Evolutionary conservation across 2,113 vertebrate genomes (phyloP), one percentile per base, ranked within the genome.

Genomic region (Scopus umbretta): DNA sequence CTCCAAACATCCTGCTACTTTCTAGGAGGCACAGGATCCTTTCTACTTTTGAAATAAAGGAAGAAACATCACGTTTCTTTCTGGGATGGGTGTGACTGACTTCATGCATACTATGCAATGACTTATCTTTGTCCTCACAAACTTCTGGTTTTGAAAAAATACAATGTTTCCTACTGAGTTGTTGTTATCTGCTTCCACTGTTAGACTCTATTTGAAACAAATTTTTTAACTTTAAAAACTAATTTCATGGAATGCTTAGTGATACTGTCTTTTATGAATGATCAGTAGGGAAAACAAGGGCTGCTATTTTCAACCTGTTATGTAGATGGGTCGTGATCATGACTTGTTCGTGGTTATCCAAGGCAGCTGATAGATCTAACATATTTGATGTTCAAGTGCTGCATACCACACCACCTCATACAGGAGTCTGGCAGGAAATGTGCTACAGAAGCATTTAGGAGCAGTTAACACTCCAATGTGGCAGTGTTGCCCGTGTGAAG

Each of bases 401-500:
- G 68, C 92, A 86, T 63, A 70, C 50, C 90, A 49, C 90, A 79
- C 40, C 78, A 94, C 80, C 68, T 94, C 80, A 49, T 74, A 55
- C 76, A 84, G 80, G 67, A 95, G 86, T 92, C 96, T 95, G 95
- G 95, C 95, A 94, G 72, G 42, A 92, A 95, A 95, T 91, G 80
- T 95, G 88, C 76, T 95, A 88, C 75, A 96, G 95, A 95, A 95
- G 91, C 59, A 75, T 59, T 83, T 83, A 90, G 32, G 83, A 94
- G 55, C 43, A 88, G 84, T 70, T 91, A 91, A 88, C 89, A 88
- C 50, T 92, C 63, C 80, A 88, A 62, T 86, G 92, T 96, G 94
- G 91, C 83, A 95, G 88, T 91, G 83, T 91, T 96, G 94, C 93
- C 94, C 29, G 11, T 78, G 90, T 90, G 91, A 94, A 92, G 80